Conservation (phyloP, 2,888 invertebrate genomes). For the Drosophila kuntzei region DNA sequence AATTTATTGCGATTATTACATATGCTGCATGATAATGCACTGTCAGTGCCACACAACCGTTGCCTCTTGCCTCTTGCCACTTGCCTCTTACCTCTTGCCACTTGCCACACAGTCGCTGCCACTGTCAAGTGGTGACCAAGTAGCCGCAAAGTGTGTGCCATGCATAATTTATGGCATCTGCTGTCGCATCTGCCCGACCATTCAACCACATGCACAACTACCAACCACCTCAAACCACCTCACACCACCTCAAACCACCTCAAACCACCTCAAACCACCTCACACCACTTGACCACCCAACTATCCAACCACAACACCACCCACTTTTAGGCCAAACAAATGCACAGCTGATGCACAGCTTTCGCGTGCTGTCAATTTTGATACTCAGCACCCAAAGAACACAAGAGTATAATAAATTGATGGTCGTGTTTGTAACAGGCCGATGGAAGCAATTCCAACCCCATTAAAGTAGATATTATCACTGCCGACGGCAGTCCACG, state of each 20-base stretch:
- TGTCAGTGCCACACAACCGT: conserved; percentile 19
- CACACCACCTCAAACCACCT: not conserved
- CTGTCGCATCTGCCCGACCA: conserved; percentile 15
- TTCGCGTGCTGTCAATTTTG: conserved; percentile 42
- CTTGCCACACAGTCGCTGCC: conserved; percentile 8
- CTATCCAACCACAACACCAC: not conserved
- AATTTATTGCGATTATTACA: conserved; percentile 59
- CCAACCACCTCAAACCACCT: not conserved
- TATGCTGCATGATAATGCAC: conserved; percentile 61
- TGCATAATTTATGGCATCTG: conserved; percentile 58
- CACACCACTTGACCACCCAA: not conserved
- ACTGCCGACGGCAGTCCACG: no score
- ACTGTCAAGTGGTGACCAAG: conserved; percentile 35
- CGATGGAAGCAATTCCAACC: not conserved
- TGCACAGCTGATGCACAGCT: conserved; percentile 47
- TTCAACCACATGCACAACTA: conserved; percentile 12
- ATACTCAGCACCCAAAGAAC: not conserved
- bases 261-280: not conserved
- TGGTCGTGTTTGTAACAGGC: not conserved
- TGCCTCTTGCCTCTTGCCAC: conserved; percentile 20
- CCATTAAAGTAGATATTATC: not conserved
- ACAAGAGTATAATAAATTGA: not conserved
- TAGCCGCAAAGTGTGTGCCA: conserved; percentile 48
- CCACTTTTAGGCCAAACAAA: conserved; percentile 38
- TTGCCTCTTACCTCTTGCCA: conserved; percentile 12